Conservation (phyloP, 92 coral and sea anemone species). For the Plumapathes pennacea region DNA sequence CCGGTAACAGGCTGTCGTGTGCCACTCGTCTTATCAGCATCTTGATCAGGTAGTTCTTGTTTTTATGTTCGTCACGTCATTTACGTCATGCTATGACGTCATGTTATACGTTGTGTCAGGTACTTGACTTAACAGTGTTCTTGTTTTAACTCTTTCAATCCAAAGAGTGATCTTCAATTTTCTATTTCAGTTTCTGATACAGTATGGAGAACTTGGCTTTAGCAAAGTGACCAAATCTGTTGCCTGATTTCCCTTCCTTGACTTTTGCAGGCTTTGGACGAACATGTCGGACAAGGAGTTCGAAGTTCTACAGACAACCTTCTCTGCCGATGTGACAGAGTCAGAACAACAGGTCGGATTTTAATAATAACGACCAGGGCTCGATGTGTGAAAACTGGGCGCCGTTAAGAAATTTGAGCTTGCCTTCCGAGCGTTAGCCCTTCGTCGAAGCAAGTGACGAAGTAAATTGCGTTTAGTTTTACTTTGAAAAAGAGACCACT, state of each 20-base stretch:
- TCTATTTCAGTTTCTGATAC: neutral
- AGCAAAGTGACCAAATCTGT: neutral
- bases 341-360: conserved; percentile 78
- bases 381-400: neutral
- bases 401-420: neutral
- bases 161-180: neutral
- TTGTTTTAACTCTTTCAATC: too few relatives aligned
- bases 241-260: neutral
- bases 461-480: too few relatives aligned
- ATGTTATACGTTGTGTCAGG: too few relatives aligned
- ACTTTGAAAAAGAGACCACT: too few relatives aligned
- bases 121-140: too few relatives aligned
- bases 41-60: conserved; percentile 72
- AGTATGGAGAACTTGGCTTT: neutral
- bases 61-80: neutral
- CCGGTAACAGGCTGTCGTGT: conserved; percentile 77
- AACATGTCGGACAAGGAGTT: conserved; percentile 93
- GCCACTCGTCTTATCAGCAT: conserved; percentile 88
- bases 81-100: too few relatives aligned
- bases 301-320: conserved; percentile 73
- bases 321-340: conserved; percentile 82
- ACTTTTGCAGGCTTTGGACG: conserved; percentile 79
- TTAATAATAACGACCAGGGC: neutral
- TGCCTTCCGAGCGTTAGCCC: neutral
- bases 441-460: too few relatives aligned